phyloP scores from a whole-genome alignment of 2,888 invertebrate genomes.

The Artemia sinica region DNA sequence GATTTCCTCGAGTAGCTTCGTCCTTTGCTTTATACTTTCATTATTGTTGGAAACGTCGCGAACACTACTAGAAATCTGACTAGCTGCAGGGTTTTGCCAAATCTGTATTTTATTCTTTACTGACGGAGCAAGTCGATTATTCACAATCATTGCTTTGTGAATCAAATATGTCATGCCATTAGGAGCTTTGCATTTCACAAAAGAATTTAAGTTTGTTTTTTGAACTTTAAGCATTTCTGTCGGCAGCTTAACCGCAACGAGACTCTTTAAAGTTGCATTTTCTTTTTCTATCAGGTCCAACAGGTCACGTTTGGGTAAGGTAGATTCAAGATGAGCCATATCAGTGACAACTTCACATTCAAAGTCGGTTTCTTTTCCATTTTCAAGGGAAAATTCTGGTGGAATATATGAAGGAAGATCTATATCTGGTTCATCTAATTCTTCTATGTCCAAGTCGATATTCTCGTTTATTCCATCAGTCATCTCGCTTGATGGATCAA shows the following conservation, averaged over 20 bases:
- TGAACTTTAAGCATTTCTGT: not conserved
- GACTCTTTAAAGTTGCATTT: not conserved
- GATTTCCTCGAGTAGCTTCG: too few species aligned
- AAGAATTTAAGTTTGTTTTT: not conserved
- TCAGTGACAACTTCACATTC: not conserved
- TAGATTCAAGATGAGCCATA: conserved; percentile 2
- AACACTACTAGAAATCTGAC: too few species aligned
- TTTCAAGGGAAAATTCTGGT: conserved; percentile 2
- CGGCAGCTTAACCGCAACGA: not conserved
- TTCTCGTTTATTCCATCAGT: not conserved
- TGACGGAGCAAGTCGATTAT: not conserved
- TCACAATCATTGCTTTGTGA: conserved; percentile 1
- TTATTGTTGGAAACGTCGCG: too few species aligned
- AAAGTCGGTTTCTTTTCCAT: not conserved
- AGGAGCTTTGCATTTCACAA: not conserved
- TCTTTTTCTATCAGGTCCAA: not conserved
- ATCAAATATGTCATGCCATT: conserved; percentile 5
- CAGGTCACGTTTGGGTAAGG: not conserved
- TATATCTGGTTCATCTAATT: conserved; percentile 7
- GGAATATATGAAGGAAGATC: conserved; percentile 7
- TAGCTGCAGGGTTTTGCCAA: not conserved
- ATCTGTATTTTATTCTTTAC: conserved; percentile 1
- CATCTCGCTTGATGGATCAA: not conserved
- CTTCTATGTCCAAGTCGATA: not conserved
- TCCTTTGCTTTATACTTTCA: too few species aligned